A percentile compares a stretch with the other conserved stretches of the same genome.
phyloP scores from a whole-genome alignment of 2,797 vertebrate genomes.

The Rhinella marina region DNA sequence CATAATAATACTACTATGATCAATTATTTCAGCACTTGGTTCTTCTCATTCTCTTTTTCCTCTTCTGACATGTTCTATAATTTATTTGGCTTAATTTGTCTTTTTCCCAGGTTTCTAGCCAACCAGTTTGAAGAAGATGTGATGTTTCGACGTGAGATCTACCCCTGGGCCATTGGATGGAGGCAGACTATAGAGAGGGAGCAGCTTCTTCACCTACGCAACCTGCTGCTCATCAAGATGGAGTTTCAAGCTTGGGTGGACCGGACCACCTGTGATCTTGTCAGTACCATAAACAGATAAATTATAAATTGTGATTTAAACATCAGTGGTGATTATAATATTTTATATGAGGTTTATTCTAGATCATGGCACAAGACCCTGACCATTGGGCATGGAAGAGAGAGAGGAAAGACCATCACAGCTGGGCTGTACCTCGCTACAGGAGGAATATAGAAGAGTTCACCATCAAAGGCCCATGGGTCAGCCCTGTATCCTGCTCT shows the following conservation, averaged over 20 bases:
- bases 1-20: background rate
- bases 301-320: too few relatives aligned
- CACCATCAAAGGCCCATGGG: background rate
- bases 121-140: background rate
- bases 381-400: background rate
- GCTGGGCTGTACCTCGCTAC: background rate
- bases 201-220: background rate
- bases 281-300: too few relatives aligned
- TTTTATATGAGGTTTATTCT: background rate
- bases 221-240: background rate
- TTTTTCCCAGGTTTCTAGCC: background rate
- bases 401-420: background rate
- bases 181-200: background rate
- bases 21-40: background rate
- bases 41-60: background rate
- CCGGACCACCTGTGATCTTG: too few relatives aligned
- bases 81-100: background rate
- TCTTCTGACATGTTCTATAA: background rate
- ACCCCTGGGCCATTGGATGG: background rate
- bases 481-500: background rate
- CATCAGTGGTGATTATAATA: background rate
- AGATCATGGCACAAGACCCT: conserved; percentile 1
- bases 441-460: background rate
- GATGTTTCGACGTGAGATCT: too few relatives aligned
- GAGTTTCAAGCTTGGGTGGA: too few relatives aligned